phyloP scores from a whole-genome alignment of 2,113 vertebrate species.

The Trichechus manatus region DNA sequence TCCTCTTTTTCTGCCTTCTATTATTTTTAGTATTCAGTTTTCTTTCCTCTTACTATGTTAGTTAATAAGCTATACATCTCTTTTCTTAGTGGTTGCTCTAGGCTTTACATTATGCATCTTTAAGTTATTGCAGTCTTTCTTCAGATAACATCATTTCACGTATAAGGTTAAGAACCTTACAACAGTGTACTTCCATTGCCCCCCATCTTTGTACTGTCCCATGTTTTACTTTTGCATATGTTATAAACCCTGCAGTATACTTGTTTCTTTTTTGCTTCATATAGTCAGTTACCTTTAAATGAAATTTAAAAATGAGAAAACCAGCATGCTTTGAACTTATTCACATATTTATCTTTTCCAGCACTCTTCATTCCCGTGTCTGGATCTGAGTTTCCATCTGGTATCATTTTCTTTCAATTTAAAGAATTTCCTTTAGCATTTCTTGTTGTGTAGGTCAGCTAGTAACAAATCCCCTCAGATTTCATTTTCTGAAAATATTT shows the following conservation, averaged over 20 bases:
- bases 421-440: not conserved
- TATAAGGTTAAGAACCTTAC: not conserved
- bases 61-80: not conserved
- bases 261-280: not conserved
- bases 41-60: not conserved
- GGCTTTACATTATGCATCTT: not conserved
- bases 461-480: not conserved
- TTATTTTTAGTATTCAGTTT: not conserved
- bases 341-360: not conserved
- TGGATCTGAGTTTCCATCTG: slow-evolving; percentile 13
- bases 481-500: not conserved
- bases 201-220: too few relatives aligned
- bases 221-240: too few relatives aligned
- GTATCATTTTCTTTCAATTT: not conserved
- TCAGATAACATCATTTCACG: not conserved
- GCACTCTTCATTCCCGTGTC: not conserved
- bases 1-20: not conserved
- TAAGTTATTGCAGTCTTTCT: not conserved
- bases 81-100: not conserved
- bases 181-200: too few relatives aligned
- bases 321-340: not conserved
- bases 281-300: not conserved
- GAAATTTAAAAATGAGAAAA: slow-evolving; percentile 1
- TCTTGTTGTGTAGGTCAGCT: not conserved
- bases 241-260: too few relatives aligned